Conservation (phyloP, 2,888 invertebrate genomes). For the Lithosia quadra region DNA sequence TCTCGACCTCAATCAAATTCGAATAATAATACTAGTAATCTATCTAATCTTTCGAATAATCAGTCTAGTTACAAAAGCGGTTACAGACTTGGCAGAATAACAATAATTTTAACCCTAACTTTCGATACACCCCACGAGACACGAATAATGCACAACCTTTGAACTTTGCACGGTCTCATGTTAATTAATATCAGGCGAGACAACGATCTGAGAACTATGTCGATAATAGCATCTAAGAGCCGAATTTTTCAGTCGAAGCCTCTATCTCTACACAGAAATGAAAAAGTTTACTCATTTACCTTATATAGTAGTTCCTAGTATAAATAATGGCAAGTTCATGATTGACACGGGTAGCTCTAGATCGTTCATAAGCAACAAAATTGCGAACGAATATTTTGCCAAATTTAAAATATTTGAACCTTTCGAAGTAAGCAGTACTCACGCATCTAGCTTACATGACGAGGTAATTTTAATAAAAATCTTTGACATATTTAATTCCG, state of each 20-base stretch:
- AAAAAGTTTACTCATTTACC: neutral
- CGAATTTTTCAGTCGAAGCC: neutral
- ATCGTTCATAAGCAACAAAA: slow-evolving; percentile 16
- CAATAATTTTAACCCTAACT: no score
- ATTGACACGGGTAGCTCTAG: slow-evolving; percentile 20
- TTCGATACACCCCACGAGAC: no score
- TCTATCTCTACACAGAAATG: neutral
- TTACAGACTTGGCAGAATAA: neutral
- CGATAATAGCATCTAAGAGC: neutral
- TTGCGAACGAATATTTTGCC: slow-evolving; percentile 2
- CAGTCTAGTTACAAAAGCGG: no score
- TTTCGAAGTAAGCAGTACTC: slow-evolving; percentile 19
- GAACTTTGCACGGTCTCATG: no score
- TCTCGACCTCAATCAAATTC: no score
- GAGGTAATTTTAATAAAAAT: neutral
- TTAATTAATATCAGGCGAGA: neutral
- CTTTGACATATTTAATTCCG: neutral
- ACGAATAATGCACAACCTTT: no score
- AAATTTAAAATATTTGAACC: slow-evolving; percentile 5
- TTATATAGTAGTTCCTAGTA: neutral
- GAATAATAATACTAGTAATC: no score
- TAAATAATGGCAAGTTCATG: slow-evolving; percentile 16
- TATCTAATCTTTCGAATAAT: no score
- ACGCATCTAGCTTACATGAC: slow-evolving; percentile 1
- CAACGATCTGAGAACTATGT: no score